Base-by-base conservation (phyloP, 2,888 invertebrate species). In the Gnatocerus cornutus region DNA sequence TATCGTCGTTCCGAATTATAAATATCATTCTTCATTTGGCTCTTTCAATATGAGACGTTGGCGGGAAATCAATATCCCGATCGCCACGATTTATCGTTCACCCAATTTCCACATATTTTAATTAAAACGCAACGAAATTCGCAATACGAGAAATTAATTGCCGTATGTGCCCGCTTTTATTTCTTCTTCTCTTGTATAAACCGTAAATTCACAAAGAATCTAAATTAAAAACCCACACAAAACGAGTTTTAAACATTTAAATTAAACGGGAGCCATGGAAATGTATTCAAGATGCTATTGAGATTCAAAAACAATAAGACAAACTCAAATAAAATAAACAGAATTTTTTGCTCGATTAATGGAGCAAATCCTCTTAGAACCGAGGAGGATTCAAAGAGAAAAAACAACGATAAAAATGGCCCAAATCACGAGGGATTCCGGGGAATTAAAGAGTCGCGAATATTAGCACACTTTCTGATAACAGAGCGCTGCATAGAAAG, bases 41-140 rank as follows among this genome's bases (percentile, higher is more conserved):
- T 41, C 45, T 58, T 58, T 59, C 13, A 29, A 41, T 27, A 21
- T 27, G 9, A 41, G 41, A 41, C 16, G n/a, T 39, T n/a, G n/a
- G 21, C 10, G 12, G 3, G 9, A 43, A 56, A 59, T 59, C 59
- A 46, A 59, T 59, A 45, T 45, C 30, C 45, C 59, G 45, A 45
- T 59, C 59, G 9, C 7, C n/a, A 21, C 50, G 50, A 61, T 48
- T 48, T 59, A 59, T 46, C 59, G 59, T 33, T 37, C 50, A 8
- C 13, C 29, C 61, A 61, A 61, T 61, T 48, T 48, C 48, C 61
- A 61, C 61, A 61, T 50, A 50, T 61, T 61, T 61, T 61, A 48
- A 61, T 61, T 61, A 61, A 61, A 41, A 56, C 52, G 29, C 6
- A 58, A 58, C 61, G 59, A 46, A 59, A 46, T 46, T 46, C 59